Base-by-base conservation (phyloP, 1,140 invertebrate genomes). In the Colletes latitarsis region DNA sequence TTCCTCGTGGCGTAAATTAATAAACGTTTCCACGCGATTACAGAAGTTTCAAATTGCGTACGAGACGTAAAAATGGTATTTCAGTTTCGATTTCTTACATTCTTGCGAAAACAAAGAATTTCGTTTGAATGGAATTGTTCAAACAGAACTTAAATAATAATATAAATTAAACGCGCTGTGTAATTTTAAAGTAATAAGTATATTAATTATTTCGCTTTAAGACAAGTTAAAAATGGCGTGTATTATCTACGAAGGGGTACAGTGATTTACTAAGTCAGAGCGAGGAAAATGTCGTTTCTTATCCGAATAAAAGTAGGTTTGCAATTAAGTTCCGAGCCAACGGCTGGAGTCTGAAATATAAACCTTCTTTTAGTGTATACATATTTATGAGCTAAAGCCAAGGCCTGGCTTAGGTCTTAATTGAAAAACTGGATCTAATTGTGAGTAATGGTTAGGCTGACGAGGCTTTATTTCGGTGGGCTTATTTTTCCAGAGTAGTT, bases 391-490 rank as follows among this genome's bases (percentile, higher is more conserved):
- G 70, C 15, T 66, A 53, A 69, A 80, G 49, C 49, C 49, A 66
- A 63, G 78, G 70, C n/a, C 70, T 67, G 69, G 68, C 60, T 55
- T 60, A 77, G 72, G 82, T 52, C 82, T 81, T 86, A 87, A 86
- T 87, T 86, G 74, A 83, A 83, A 87, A 86, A 86, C 81, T 77
- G 76, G 71, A 86, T 77, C 82, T 87, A 86, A 87, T 87, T 86
- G 85, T 83, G 84, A 87, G 82, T 86, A 87, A 86, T 86, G 85
- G 82, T 75, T 72, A 68, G 69, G n/a, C 41, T 67, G 43, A 41
- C 57, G 60, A 17, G n/a, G 21, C 86, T 69, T 83, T 86, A 74
- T 73, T 86, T 82, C 73, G 79, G 77, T 52, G n/a, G 60, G 67
- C 55, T 74, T 74, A 70, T 79, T 85, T 71, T 63, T 39, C 19